Conservation (phyloP, 2,797 vertebrate species). For the Choloepus didactylus region DNA sequence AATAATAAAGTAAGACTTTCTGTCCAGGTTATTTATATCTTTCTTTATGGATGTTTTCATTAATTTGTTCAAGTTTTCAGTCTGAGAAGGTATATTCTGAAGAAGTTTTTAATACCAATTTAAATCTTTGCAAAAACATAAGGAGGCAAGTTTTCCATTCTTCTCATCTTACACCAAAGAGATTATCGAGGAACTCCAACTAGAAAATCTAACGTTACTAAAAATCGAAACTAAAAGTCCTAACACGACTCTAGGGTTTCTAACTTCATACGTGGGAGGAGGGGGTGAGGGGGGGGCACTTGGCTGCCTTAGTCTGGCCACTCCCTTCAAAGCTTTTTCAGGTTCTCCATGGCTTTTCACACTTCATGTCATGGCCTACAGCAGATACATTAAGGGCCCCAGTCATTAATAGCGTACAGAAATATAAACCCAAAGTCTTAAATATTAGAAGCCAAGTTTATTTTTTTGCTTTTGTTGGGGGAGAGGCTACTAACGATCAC, state of each 20-base stretch:
- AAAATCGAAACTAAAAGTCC: slow-evolving; percentile 60
- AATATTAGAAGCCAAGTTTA: neutral
- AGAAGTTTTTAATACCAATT: slow-evolving; percentile 21
- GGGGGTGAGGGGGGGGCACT: neutral
- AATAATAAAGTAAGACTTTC: slow-evolving; percentile 54
- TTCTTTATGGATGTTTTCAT: slow-evolving; percentile 37
- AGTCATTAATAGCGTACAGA: slow-evolving; percentile 15
- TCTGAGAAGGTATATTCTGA: slow-evolving; percentile 36
- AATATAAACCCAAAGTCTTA: slow-evolving; percentile 29
- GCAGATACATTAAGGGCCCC: neutral
- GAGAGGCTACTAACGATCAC: neutral
- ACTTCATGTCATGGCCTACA: neutral
- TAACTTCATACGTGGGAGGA: neutral
- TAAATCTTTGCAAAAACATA: slow-evolving; percentile 53
- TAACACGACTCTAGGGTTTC: neutral
- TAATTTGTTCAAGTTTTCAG: slow-evolving; percentile 38
- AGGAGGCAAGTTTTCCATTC: neutral
- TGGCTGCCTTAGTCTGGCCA: neutral
- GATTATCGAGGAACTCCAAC: slow-evolving; percentile 3
- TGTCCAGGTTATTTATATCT: slow-evolving; percentile 23
- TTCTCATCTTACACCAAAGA: neutral
- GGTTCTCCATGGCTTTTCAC: neutral
- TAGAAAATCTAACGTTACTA: slow-evolving; percentile 60
- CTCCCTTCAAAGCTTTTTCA: slow-evolving; percentile 35
- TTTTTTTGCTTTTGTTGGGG: slow-evolving; percentile 53